phyloP scores from a whole-genome alignment of 2,888 invertebrate species.

The Lepidochrysops patricia region DNA sequence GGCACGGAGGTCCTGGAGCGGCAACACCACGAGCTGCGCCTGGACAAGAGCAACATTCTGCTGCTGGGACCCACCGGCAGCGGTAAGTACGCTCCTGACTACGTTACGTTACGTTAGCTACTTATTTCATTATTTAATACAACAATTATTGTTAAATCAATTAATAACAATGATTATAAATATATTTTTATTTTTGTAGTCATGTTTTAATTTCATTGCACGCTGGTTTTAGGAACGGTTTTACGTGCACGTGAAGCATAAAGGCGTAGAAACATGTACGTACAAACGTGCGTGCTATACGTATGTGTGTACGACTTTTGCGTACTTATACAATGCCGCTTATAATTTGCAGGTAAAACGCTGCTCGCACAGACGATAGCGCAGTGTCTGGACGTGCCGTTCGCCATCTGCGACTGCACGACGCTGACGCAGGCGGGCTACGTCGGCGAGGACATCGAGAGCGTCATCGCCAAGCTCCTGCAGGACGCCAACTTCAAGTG shows the following conservation, averaged over 20 bases:
- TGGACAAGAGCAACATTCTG: conserved; percentile 97
- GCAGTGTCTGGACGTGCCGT: conserved; percentile 97
- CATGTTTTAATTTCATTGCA: no score
- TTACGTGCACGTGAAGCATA: no score
- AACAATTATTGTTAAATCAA: no score
- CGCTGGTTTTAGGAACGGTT: no score
- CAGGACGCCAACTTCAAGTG: conserved; percentile 95
- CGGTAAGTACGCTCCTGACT: conserved; percentile 70
- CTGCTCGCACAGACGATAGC: conserved; percentile 97
- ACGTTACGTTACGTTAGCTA: not conserved
- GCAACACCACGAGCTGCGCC: conserved; percentile 84
- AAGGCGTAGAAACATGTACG: no score
- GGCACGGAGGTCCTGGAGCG: conserved; percentile 89
- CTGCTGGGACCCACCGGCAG: conserved; percentile 97
- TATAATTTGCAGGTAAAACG: conserved; percentile 89
- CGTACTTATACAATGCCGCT: not conserved
- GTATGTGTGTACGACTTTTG: not conserved
- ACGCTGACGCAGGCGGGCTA: conserved; percentile 97
- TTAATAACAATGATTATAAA: no score
- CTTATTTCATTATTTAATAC: no score
- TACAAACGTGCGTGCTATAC: not conserved
- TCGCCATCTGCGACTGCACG: conserved; percentile 99
- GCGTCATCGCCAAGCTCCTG: conserved; percentile 95
- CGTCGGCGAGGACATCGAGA: conserved; percentile 99
- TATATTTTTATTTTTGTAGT: no score